Base-by-base conservation (phyloP, 2,888 invertebrate species). In the Stratiomys singularior region DNA sequence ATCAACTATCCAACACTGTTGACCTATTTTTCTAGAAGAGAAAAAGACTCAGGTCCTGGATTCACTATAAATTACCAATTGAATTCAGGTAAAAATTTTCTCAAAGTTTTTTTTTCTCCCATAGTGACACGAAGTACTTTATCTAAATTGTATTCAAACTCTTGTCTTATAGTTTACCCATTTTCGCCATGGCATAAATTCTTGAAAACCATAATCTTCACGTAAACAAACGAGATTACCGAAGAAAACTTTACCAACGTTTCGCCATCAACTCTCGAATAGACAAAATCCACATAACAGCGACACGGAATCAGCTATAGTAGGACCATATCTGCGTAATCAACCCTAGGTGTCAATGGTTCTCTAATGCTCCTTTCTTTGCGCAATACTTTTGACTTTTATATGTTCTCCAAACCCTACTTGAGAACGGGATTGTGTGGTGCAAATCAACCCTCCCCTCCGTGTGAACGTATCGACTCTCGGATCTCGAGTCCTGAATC, bases 311-410 rank as follows among this genome's bases (percentile, higher is more conserved):
- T 30, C 71, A 52, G 25, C 25, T 47, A 47, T 47, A 47, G 25
- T 46, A 3, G 1, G 46, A 13, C 47, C 37, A 37, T 9, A 3
- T 3, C 30, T 56, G 27, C 28, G n/a, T 72, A 15, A 71, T 47
- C 69, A 64, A 15, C 15, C 27, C 11, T 37, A 60, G 74, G 60
- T 74, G 74, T 74, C 74, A 74, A 74, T 60, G 74, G 60, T 74
- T 58, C 58, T 60, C 37, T 74, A 60, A 74, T 74, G 74, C 74
- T 23, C 13, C 11, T 30, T 18, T 69, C 69, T 18, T 46, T 25
- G 46, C 28, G 44, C 47, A 23, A 47, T 69, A 44, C 21, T 47
- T 69, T 69, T 52, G 74, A 74, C 60, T 74, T 74, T 74, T 74
- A 74, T 74, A 18, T 21, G 47, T 60, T 58, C n/a, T 44, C 60